These are phyloP conservation scores for Tachuris rubrigastra DNA, from an alignment of 2,113 vertebrate genomes.

Conservation along the genomic window DNA sequence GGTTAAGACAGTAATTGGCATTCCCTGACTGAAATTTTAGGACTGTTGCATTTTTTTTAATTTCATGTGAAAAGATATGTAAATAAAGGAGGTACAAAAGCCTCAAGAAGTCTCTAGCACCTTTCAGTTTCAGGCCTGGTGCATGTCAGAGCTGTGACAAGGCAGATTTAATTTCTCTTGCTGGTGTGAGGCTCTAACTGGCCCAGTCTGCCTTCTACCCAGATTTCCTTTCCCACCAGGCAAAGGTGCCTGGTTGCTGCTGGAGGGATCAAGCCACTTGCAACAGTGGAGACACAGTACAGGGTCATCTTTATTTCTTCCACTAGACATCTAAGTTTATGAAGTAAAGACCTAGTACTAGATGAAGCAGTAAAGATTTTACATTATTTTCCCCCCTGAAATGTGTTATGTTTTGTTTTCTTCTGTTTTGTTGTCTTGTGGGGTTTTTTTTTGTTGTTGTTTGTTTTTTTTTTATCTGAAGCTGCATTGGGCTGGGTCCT, in stretches of 20 bases:
- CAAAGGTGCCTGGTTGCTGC: background rate
- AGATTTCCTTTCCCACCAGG: background rate
- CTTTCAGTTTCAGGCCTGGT: background rate
- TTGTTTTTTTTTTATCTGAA: background rate
- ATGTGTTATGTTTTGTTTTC: background rate
- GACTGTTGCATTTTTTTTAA: background rate
- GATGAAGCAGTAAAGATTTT: background rate
- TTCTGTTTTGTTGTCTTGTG: no score
- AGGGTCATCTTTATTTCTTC: background rate
- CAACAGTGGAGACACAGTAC: background rate
- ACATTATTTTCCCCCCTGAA: accelerated
- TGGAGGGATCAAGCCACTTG: background rate
- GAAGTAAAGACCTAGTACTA: background rate
- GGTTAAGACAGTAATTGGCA: background rate
- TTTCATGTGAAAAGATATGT: background rate
- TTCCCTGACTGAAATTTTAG: background rate
- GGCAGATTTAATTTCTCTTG: background rate
- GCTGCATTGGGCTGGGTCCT: background rate
- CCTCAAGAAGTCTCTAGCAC: background rate
- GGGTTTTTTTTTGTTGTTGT: no score
- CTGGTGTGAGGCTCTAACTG: background rate
- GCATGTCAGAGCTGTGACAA: background rate
- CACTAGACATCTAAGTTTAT: background rate
- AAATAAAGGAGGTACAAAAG: background rate
- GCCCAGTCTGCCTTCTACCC: background rate